Conservation (phyloP, 2,113 vertebrate genomes). For the Gracilinanus agilis region DNA sequence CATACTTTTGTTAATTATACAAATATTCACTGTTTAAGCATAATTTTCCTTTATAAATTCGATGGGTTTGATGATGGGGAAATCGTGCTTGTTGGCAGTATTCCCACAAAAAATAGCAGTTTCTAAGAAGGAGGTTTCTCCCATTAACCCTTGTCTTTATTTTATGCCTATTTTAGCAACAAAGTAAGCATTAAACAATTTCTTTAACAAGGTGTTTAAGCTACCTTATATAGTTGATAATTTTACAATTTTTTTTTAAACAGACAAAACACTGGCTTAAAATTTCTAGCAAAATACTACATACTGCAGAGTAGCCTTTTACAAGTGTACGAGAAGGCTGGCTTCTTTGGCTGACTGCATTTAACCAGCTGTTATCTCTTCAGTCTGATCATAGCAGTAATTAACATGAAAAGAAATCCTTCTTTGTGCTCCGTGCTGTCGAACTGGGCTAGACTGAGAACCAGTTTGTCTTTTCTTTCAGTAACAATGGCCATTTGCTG, state of each 20-base stretch:
- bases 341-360: conserved; percentile 77
- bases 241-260: conserved; percentile 53
- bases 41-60: conserved; percentile 51
- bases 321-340: conserved; percentile 74
- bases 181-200: conserved; percentile 57
- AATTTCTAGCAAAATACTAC: conserved; percentile 77
- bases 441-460: conserved; percentile 68
- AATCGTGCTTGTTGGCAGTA: neutral
- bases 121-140: conserved; percentile 47
- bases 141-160: conserved; percentile 46
- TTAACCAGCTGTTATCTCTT: conserved; percentile 78
- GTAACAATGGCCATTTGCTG: conserved; percentile 70
- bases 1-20: conserved; percentile 44
- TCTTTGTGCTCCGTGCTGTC: conserved; percentile 73
- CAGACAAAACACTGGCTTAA: conserved; percentile 73
- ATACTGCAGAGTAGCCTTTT: conserved; percentile 76
- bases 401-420: conserved; percentile 80
- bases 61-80: neutral
- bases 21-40: conserved; percentile 36
- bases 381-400: conserved; percentile 76
- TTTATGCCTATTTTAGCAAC: conserved; percentile 65
- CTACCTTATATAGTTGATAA: conserved; percentile 68
- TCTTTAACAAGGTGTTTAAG: conserved; percentile 74
- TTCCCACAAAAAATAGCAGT: conserved; percentile 14
- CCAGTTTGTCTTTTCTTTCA: conserved; percentile 68